Conservation (phyloP, 2,888 invertebrate species). For the Leucoma salicis region DNA sequence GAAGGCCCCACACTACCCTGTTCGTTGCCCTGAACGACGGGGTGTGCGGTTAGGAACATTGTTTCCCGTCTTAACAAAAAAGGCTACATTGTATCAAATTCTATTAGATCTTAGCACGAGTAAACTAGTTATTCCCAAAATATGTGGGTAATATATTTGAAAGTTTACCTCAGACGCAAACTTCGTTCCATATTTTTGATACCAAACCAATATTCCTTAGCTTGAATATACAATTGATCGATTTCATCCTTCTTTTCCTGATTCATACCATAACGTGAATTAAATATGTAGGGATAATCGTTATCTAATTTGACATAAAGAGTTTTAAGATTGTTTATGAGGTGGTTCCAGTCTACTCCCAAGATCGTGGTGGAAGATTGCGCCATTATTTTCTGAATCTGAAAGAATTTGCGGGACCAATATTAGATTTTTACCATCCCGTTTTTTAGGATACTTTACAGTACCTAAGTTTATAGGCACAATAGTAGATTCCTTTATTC, state of each 20-base stretch:
- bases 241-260: constrained; percentile 30
- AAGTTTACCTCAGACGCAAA: constrained; percentile 54
- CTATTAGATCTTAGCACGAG: too few relatives aligned
- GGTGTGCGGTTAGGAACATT: too few relatives aligned
- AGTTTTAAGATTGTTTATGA: constrained; percentile 56
- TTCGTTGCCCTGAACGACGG: too few relatives aligned
- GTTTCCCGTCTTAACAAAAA: too few relatives aligned
- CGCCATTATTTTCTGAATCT: constrained; percentile 37
- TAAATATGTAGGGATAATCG: constrained; percentile 65
- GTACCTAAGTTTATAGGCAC: too few relatives aligned
- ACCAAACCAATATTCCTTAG: constrained; percentile 62
- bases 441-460: not conserved
- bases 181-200: constrained; percentile 45
- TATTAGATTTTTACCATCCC: not conserved
- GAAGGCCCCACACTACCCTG: too few relatives aligned
- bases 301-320: constrained; percentile 53
- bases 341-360: constrained; percentile 57
- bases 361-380: constrained; percentile 29
- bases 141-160: too few relatives aligned
- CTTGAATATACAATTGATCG: constrained; percentile 33
- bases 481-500: too few relatives aligned
- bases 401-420: constrained; percentile 3
- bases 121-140: too few relatives aligned
- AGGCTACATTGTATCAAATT: too few relatives aligned
- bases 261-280: constrained; percentile 57